Evolutionary conservation across 2,797 vertebrate species (phyloP).

Genomic region (Pangasius macronema): DNA sequence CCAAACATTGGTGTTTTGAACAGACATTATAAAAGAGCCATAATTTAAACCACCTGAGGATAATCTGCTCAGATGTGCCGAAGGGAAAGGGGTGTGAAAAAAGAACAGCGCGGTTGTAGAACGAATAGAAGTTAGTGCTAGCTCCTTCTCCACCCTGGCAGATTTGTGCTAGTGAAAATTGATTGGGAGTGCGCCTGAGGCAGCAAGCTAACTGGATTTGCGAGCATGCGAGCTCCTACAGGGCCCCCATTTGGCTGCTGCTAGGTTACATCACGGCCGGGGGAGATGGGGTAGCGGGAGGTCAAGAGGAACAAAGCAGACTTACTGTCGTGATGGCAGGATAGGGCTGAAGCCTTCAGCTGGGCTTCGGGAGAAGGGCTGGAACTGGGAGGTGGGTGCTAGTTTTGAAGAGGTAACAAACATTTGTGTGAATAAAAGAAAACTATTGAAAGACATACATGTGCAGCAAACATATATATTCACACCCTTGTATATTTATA

Average conservation of each 20-base stretch:
- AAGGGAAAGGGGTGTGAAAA: background rate
- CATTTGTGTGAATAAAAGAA: background rate
- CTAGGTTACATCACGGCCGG: constrained; percentile 72
- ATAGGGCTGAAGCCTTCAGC: constrained; percentile 54
- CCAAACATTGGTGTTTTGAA: constrained; percentile 12
- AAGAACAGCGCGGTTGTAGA: constrained; percentile 29
- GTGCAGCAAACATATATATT: background rate
- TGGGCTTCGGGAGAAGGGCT: constrained; percentile 28
- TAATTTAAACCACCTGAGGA: constrained; percentile 3
- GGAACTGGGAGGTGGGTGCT: constrained; percentile 28
- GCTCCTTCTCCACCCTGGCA: constrained; percentile 47
- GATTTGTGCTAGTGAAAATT: constrained; percentile 52
- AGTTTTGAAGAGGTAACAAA: constrained; percentile 1
- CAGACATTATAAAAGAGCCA: background rate
- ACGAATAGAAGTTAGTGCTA: constrained; percentile 56
- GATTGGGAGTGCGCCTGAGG: constrained; percentile 53
- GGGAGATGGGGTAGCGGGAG: constrained; percentile 53
- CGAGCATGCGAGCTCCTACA: constrained; percentile 55
- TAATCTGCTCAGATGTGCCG: background rate
- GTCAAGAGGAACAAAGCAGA: constrained; percentile 64
- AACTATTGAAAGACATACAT: background rate
- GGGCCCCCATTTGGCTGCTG: constrained; percentile 64
- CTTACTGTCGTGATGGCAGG: constrained; percentile 70
- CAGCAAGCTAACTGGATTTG: constrained; percentile 68
- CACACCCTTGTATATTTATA: constrained; percentile 2